A percentile compares a stretch with the other conserved stretches of the same genome.
Evolutionary conservation across 2,888 invertebrate genomes (phyloP).

Genomic region (Petrolisthes manimaculis): DNA sequence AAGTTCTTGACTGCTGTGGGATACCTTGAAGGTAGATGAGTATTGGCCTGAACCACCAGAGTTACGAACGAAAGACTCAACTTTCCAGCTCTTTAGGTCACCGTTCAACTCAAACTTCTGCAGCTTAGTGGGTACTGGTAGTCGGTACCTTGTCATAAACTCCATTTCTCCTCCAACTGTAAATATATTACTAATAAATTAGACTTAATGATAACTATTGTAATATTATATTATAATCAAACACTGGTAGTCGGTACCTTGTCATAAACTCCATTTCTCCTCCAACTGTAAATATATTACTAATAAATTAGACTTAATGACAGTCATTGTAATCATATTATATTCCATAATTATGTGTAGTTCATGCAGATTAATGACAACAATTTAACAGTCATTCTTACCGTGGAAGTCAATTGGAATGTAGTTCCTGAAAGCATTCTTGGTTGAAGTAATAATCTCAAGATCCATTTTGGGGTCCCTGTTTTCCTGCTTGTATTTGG

Average conservation of each 20-base stretch:
- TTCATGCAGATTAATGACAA: background rate
- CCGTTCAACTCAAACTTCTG: slow-evolving; percentile 26
- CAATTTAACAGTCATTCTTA: background rate
- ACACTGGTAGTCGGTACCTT: too few relatives aligned
- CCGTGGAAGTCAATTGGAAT: background rate
- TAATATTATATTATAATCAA: too few relatives aligned
- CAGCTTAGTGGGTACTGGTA: slow-evolving; percentile 12
- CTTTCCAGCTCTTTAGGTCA: slow-evolving; percentile 23
- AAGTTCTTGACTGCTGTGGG: background rate
- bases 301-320: background rate
- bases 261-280: background rate
- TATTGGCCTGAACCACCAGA: background rate
- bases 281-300: background rate
- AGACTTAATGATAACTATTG: background rate
- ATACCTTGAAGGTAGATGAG: background rate
- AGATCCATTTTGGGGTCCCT: background rate
- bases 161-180: slow-evolving; percentile 8
- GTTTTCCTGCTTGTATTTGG: background rate
- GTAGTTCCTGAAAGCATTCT: slow-evolving; percentile 33
- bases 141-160: background rate
- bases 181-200: background rate
- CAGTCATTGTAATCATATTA: too few relatives aligned
- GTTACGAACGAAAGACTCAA: slow-evolving; percentile 12
- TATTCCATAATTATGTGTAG: too few relatives aligned
- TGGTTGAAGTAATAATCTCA: slow-evolving; percentile 12